phyloP scores from a whole-genome alignment of 2,888 invertebrate species.

The Buathra laborator region DNA sequence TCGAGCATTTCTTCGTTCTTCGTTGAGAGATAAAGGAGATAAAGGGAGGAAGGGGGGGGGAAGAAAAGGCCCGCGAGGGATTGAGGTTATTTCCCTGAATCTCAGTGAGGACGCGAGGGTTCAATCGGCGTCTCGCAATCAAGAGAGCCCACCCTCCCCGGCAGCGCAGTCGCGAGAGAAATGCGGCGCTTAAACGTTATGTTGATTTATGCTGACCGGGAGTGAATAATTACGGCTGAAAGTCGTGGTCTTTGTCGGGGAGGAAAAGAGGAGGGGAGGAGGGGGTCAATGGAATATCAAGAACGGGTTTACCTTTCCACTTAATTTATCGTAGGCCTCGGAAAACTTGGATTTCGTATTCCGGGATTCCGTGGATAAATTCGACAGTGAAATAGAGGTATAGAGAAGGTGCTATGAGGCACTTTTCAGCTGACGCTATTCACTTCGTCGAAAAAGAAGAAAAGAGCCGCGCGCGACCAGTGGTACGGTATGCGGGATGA shows the following conservation, averaged over 20 bases:
- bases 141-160: neutral
- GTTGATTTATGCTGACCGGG: slow-evolving; percentile 27
- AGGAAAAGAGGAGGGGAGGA: neutral
- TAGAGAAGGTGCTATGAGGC: neutral
- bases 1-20: slow-evolving; percentile 40
- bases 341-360: neutral
- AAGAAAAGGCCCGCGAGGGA: neutral
- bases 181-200: slow-evolving; percentile 14
- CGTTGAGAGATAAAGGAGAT: neutral
- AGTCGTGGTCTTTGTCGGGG: neutral
- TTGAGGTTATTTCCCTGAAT: neutral
- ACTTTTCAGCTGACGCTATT: neutral
- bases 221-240: slow-evolving; percentile 12
- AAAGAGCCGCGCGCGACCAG: neutral
- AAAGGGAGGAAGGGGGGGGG: neutral
- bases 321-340: neutral
- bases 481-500: slow-evolving; percentile 9
- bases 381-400: neutral
- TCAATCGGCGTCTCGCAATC: slow-evolving; percentile 14
- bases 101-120: neutral
- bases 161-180: slow-evolving; percentile 12
- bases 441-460: slow-evolving; percentile 7
- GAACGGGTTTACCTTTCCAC: neutral
- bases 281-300: slow-evolving; percentile 16
- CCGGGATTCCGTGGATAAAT: neutral